phyloP scores from a whole-genome alignment of 2,113 vertebrate species.

The Polypterus bichir region DNA sequence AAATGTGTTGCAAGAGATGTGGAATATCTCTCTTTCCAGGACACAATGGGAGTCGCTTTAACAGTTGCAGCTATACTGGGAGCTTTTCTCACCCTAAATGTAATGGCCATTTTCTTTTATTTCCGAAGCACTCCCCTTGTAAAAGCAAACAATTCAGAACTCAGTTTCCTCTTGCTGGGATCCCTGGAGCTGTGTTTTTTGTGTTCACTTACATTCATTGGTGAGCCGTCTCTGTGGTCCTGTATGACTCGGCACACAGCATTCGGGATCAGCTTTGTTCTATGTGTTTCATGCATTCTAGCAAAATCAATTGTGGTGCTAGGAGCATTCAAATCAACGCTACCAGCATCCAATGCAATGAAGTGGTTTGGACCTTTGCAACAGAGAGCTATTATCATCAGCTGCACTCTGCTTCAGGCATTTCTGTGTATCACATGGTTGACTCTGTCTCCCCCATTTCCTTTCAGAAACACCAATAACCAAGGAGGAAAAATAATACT shows the following conservation, averaged over 20 bases:
- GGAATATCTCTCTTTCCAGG: slow-evolving; percentile 9
- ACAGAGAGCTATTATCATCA: slow-evolving; percentile 5
- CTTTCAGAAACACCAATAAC: slow-evolving; percentile 3
- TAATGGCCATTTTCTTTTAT: slow-evolving; percentile 4
- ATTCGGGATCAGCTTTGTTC: slow-evolving; percentile 8
- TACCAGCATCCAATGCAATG: slow-evolving; percentile 3
- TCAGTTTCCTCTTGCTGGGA: slow-evolving; percentile 9
- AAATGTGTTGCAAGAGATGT: slow-evolving; percentile 3
- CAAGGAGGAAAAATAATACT: slow-evolving; percentile 7
- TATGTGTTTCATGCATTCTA: slow-evolving; percentile 9
- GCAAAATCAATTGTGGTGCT: slow-evolving; percentile 9
- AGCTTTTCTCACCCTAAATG: neutral
- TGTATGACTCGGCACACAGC: slow-evolving; percentile 3
- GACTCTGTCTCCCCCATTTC: slow-evolving; percentile 2
- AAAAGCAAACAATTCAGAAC: slow-evolving; percentile 8
- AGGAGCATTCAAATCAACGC: slow-evolving; percentile 6
- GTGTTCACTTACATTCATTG: slow-evolving; percentile 8
- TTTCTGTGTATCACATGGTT: slow-evolving; percentile 5
- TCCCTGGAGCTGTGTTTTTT: slow-evolving; percentile 7
- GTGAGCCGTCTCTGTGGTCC: slow-evolving; percentile 5
- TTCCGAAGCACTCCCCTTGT: slow-evolving; percentile 9
- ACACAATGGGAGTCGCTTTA: slow-evolving; percentile 1
- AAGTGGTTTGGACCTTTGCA: slow-evolving; percentile 9
- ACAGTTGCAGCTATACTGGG: slow-evolving; percentile 2
- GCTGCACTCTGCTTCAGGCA: slow-evolving; percentile 4